phyloP scores from a whole-genome alignment of 2,113 vertebrate species.

The Charina bottae region DNA sequence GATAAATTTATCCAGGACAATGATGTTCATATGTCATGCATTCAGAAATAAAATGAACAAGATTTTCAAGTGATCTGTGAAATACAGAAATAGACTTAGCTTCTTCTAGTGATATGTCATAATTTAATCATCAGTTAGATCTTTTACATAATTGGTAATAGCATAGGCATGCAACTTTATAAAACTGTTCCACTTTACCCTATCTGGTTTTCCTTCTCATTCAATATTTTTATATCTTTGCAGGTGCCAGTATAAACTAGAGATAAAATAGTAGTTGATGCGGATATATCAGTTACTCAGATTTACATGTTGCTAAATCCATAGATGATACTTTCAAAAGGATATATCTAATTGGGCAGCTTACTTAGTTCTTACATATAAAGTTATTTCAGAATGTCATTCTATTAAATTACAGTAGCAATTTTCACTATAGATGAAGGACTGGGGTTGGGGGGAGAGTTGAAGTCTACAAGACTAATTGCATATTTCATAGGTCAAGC shows the following conservation, averaged over 20 bases:
- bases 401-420: not conserved
- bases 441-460: not conserved
- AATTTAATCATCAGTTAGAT: not conserved
- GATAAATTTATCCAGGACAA: not conserved
- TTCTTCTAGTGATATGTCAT: not conserved
- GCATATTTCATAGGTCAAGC: not conserved
- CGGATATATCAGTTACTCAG: not conserved
- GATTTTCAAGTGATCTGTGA: not conserved
- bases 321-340: not conserved
- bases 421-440: not conserved
- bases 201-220: not conserved
- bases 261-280: not conserved
- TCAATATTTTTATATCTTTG: not conserved
- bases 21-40: not conserved
- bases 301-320: not conserved
- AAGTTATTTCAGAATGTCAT: not conserved
- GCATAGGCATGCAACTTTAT: not conserved
- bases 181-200: not conserved
- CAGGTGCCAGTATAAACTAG: not conserved
- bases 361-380: not conserved
- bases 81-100: not conserved
- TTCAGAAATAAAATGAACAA: not conserved
- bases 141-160: not conserved
- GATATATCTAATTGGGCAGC: not conserved
- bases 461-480: not conserved